Evolutionary conservation across 1,140 invertebrate genomes (phyloP).

Genomic region (Formica exsecta): DNA sequence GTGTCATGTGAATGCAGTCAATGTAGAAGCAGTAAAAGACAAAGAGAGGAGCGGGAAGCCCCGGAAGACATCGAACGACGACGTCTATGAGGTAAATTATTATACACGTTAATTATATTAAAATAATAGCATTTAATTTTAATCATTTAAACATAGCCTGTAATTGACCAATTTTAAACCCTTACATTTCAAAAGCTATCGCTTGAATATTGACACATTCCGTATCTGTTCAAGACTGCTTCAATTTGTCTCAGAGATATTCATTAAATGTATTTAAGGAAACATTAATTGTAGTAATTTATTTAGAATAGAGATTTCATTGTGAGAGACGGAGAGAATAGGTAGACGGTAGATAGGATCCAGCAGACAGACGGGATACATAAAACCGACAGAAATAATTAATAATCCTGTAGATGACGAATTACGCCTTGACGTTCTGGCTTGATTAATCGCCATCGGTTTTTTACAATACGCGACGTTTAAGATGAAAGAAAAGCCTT

Average conservation of each 20-base stretch:
- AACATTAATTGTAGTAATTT: slow-evolving; percentile 47
- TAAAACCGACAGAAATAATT: slow-evolving; percentile 58
- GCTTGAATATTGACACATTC: too few species aligned
- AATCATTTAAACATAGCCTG: too few species aligned
- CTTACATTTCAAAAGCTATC: too few species aligned
- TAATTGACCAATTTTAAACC: too few species aligned
- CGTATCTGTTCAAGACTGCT: not conserved
- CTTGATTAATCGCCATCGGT: slow-evolving; percentile 50
- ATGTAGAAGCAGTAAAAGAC: too few species aligned
- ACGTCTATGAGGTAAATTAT: too few species aligned
- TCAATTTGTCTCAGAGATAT: not conserved
- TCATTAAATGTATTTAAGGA: slow-evolving; percentile 25
- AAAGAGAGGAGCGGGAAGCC: too few species aligned
- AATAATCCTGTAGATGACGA: slow-evolving; percentile 56
- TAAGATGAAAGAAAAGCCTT: slow-evolving; percentile 39
- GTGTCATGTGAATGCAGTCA: too few species aligned
- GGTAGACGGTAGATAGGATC: not conserved
- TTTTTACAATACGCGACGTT: slow-evolving; percentile 23
- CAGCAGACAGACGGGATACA: slow-evolving; percentile 13
- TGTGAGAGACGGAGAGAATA: not conserved
- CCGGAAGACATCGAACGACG: too few species aligned
- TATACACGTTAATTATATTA: too few species aligned
- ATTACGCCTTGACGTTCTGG: slow-evolving; percentile 20
- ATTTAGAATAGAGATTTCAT: slow-evolving; percentile 12
- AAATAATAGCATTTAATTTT: too few species aligned